Evolutionary conservation across 2,113 vertebrate genomes (phyloP), one percentile per base, ranked within the genome.

Genomic region (Hyperopisus bebe): DNA sequence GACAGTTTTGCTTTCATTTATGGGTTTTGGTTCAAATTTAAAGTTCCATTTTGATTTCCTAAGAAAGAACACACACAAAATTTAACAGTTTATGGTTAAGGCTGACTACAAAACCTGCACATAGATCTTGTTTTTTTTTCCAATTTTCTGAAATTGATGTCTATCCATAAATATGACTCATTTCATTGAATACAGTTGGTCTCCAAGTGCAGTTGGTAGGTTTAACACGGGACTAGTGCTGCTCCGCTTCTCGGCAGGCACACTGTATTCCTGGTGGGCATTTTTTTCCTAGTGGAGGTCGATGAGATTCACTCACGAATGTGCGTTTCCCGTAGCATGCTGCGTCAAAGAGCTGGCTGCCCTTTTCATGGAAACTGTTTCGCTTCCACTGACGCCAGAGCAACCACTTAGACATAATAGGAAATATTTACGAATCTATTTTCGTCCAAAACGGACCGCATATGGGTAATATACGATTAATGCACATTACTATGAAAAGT

Each of bases 341-440:
- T 88, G 51, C 83, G 53, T 80, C 88, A 88, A 80, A 80, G 47
- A 31, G 47, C 66, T 80, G 88, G 46, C 66, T 77, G 88, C 88
- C 3, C 47, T 86, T 86, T 53, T 82, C 24, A 44, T 44, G 17
- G 74, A 48, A 86, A 44, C 50, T 35, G n/a, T 82, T 24, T 42
- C 35, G 55, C 48, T 39, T 46, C 42, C 31, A 83, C 50, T 90
- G 86, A 88, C 83, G 83, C 44, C 83, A 47, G 21, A 48, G 24
- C 21, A 48, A 7, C 15, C 27, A 70, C 27, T 70, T 70, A 70
- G 3, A 70, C n/a, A 35, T 42, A 80, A 80, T 42, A 80, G 74
- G 35, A 80, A 15, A 80, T 80, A 42, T 80, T 42, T 80, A 42
- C 74, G 13, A 80, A 15, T 19, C 74, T 42, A 39, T 39, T 80